Evolutionary conservation across 2,113 vertebrate species (phyloP), one percentile per base, ranked within the genome.

Genomic region (Upupa epops): DNA sequence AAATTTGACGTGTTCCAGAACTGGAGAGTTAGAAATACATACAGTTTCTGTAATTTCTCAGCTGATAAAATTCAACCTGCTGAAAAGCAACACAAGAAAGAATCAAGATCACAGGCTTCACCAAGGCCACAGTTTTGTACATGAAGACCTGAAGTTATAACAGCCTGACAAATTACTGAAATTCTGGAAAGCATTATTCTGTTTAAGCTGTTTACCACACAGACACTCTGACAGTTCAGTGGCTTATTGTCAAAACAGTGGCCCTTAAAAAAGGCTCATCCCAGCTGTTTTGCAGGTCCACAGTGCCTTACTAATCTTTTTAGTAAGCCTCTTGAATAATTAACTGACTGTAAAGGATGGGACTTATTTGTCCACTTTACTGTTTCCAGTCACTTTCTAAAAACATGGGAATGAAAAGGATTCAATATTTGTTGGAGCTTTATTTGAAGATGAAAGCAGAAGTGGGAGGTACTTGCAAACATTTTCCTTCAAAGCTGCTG

Each of bases 101-200:
- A 69, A 13, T 1, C 52, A 17, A 76, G 17, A 68, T 21, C n/a
- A 77, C 8, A 68, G 40, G 55, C 36, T 31, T 60, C 34, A 84
- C 32, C 25, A 85, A 77, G 51, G 4, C 52, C 48, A 70, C n/a
- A 26, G 46, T 89, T 88, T 70, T 28, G 34, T 32, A 9, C 36
- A 17, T 77, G 42, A 71, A 84, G 51, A 59, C 2, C 0, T 36
- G 5, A 46, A 77, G 32, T 79, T 55, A 76, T 26, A 89, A 86
- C 61, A 71, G 75, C 59, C n/a, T 72, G 34, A 80, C 36, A 2
- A 25, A 9, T 68, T 42, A 55, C 3, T 4, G 31, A 37, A 61
- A 92, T 81, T 74, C 49, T 60, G 80, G 65, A 65, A 90, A n/a
- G n/a, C n/a, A 25, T 84, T 78, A 58, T 42, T 37, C 37, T 60